These are phyloP conservation scores for Plutella xylostella DNA, from an alignment of 2,888 invertebrate species.

Conservation along the genomic window DNA sequence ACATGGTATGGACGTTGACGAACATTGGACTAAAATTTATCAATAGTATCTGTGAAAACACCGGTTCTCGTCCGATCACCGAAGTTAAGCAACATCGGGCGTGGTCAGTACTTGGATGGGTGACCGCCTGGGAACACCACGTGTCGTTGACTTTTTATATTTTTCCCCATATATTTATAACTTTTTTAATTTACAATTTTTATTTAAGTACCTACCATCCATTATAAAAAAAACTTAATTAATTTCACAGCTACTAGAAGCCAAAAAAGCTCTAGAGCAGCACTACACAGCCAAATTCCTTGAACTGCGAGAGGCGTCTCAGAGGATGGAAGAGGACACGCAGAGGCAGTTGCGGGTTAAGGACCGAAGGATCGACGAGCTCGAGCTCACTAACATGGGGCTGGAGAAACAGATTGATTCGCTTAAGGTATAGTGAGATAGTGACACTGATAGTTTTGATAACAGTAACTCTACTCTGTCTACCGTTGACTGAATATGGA, in stretches of 20 bases:
- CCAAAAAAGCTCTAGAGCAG: conserved; percentile 71
- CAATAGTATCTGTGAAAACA: too few relatives aligned
- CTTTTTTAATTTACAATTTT: too few relatives aligned
- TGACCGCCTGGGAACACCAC: conserved; percentile 34
- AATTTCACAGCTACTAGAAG: conserved; percentile 47
- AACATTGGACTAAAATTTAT: too few relatives aligned
- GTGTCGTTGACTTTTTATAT: conserved; percentile 39
- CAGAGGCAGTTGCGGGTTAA: conserved; percentile 60
- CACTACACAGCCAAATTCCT: conserved; percentile 69
- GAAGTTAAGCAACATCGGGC: conserved; percentile 19
- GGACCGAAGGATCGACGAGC: conserved; percentile 54
- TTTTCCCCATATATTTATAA: too few relatives aligned
- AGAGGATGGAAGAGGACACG: conserved; percentile 71
- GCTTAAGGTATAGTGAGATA: conserved; percentile 32
- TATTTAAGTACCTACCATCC: neutral
- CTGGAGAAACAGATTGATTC: conserved; percentile 45
- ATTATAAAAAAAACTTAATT: neutral
- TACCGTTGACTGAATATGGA: too few relatives aligned
- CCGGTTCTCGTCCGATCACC: conserved; percentile 21
- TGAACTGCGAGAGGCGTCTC: conserved; percentile 67
- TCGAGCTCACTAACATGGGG: conserved; percentile 41
- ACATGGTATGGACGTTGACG: conserved; percentile 23
- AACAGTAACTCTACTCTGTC: too few relatives aligned
- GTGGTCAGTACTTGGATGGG: conserved; percentile 24
- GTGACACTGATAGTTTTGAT: neutral